Base-by-base conservation (phyloP, 1,140 invertebrate genomes). In the Platorchestia sp. region DNA sequence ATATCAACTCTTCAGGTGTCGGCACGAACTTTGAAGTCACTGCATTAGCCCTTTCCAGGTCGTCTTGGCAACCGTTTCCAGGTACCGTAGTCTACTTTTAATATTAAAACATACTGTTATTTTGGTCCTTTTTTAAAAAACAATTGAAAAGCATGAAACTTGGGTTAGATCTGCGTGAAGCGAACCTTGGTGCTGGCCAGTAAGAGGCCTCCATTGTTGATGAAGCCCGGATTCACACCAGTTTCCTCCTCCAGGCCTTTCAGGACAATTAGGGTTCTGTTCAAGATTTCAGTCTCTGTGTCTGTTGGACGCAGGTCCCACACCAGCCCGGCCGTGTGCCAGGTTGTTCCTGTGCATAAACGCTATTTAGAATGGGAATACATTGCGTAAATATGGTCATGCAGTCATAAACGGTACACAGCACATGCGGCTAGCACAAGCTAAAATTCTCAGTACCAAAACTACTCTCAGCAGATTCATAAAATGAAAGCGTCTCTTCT, bases 121-220 rank as follows among this genome's bases (percentile, higher is more conserved):
- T 27, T 27, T 36, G 27, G 59, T 75, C 3, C 7, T 22, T n/a
- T 75, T 22, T 75, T 22, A 75, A 10, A 75, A 75, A 36, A 36
- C 59, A 22, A 75, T 27, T 75, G 3, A 75, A 22, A 27, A 22
- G 3, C 36, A 75, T 75, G 3, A 1, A 36, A 75, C 47, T 10
- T 10, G 47, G 7, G 47, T 51, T 19, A 51, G 47, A 51, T 10
- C 47, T 75, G 59, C 14, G 1, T 75, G 14, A 75, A 75, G 27
- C 96, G 97, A 97, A 98, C 98, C 96, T 98, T 97, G 95, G 98
- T 98, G 96, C 98, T 98, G 0, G 98, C 99, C 96, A 99, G 98
- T 97, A 98, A 99, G 96, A 99, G 97, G 42, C 99, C 99, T 0
- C 99, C 99, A 97, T 99, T 99, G 96, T 98, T 98, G 96, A 98